Base-by-base conservation (phyloP, 1,140 invertebrate species). In the Dendroctonus ponderosae region DNA sequence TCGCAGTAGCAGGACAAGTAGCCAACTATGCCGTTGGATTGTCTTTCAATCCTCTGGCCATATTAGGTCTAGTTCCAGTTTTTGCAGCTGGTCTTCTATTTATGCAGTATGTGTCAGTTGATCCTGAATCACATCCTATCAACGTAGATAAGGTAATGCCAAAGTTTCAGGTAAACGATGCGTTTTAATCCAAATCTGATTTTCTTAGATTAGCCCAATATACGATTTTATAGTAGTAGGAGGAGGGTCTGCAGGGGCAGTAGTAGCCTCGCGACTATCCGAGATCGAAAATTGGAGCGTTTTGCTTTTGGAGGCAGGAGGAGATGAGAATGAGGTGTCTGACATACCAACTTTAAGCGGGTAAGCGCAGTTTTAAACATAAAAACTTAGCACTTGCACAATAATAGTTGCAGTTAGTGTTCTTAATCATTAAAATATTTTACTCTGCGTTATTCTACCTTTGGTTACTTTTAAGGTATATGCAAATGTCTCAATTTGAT, bases 221-320 rank as follows among this genome's bases (percentile, higher is more conserved):
- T 93, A 93, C 80, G 91, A 92, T 76, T 93, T 92, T 72, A 85
- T 92, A 72, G 85, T 93, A 72, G 85, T 97, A 43, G 95, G 95
- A n/a, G 94, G 89, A 5, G 92, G 92, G 4, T 94, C 92, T 3
- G 93, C 94, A 0, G 95, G 95, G 14, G 91, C 92, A 5, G 94
- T 97, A n/a, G 81, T 97, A 40, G 94, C 94, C 6, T 94, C 90
- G 58, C 85, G 95, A 43, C 81, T 97, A 46, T 92, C 93, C 0
- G 91, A 93, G 76, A 80, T 90, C 9, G 77, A 83, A 53, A 89
- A 91, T 73, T 91, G 90, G 88, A 89, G 85, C 1, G 88, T 95
- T 0, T 77, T 95, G 52, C 81, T 95, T 0, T 68, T 96, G 48
- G 93, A 96, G 79, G 92, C 92, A 0, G 93, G 92, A 7, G 86